A percentile compares a stretch with the other conserved stretches of the same genome.
Evolutionary conservation across 2,888 invertebrate genomes (phyloP).

Genomic region (Griposia aprilina): DNA sequence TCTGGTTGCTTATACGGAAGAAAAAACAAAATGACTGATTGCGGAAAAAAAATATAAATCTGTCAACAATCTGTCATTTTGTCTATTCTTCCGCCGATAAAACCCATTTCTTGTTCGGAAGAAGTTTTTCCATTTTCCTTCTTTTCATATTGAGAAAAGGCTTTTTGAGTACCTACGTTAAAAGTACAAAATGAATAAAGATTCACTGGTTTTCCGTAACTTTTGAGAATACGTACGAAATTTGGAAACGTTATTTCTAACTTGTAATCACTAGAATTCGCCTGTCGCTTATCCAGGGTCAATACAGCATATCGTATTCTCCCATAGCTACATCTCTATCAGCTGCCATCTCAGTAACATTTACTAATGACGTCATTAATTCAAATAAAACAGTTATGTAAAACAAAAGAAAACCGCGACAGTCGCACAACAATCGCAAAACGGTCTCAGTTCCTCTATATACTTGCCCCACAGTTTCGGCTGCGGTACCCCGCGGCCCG

Average conservation of each 20-base stretch:
- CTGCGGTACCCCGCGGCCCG: slow-evolving; percentile 78
- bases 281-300: background rate
- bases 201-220: background rate
- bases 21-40: too few relatives aligned
- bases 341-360: background rate
- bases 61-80: too few relatives aligned
- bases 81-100: too few relatives aligned
- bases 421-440: slow-evolving; percentile 13
- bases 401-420: background rate
- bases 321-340: background rate
- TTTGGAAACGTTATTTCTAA: background rate
- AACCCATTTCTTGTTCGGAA: too few relatives aligned
- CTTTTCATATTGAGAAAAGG: background rate
- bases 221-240: too few relatives aligned
- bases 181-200: background rate
- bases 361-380: background rate
- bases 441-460: slow-evolving; percentile 27
- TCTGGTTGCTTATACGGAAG: background rate
- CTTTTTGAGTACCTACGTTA: background rate
- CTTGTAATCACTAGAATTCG: background rate
- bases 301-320: too few relatives aligned
- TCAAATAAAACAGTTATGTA: background rate
- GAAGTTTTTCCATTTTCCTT: background rate
- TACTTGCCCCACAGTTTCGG: slow-evolving; percentile 58
- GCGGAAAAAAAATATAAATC: too few relatives aligned